Conservation (phyloP, 2,888 invertebrate genomes). For the Lycia hirtaria region DNA sequence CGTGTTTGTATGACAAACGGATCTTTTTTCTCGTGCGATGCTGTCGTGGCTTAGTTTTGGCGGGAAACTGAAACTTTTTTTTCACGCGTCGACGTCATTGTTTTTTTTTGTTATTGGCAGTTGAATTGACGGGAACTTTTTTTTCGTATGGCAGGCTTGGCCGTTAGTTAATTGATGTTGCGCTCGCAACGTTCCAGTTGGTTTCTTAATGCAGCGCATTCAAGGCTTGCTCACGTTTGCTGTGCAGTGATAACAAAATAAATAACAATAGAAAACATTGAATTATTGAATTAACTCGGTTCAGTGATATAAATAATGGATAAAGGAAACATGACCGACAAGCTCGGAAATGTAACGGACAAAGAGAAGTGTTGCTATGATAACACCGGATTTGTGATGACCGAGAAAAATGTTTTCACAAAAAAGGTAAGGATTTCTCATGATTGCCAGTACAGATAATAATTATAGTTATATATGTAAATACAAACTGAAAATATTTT, state of each 20-base stretch:
- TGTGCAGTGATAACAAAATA: slow-evolving; percentile 39
- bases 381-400: slow-evolving; percentile 71
- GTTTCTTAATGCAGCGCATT: slow-evolving; percentile 44
- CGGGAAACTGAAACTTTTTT: slow-evolving; percentile 6
- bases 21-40: slow-evolving; percentile 28
- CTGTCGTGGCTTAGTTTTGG: slow-evolving; percentile 43
- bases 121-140: not conserved
- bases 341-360: slow-evolving; percentile 44
- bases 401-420: slow-evolving; percentile 66
- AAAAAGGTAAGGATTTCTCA: slow-evolving; percentile 42
- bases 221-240: slow-evolving; percentile 47
- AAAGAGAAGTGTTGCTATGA: slow-evolving; percentile 65
- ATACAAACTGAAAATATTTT: too few relatives aligned
- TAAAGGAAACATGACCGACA: slow-evolving; percentile 43
- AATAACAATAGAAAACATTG: slow-evolving; percentile 17
- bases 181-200: slow-evolving; percentile 37
- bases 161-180: slow-evolving; percentile 11
- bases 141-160: slow-evolving; percentile 13
- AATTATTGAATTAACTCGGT: slow-evolving; percentile 6
- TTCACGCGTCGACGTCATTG: slow-evolving; percentile 17
- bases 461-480: too few relatives aligned
- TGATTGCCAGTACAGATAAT: too few relatives aligned
- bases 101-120: too few relatives aligned
- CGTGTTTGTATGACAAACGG: slow-evolving; percentile 35
- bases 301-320: slow-evolving; percentile 17